Evolutionary conservation across 2,888 invertebrate genomes (phyloP).

Genomic region (Cataglyphis albicans): DNA sequence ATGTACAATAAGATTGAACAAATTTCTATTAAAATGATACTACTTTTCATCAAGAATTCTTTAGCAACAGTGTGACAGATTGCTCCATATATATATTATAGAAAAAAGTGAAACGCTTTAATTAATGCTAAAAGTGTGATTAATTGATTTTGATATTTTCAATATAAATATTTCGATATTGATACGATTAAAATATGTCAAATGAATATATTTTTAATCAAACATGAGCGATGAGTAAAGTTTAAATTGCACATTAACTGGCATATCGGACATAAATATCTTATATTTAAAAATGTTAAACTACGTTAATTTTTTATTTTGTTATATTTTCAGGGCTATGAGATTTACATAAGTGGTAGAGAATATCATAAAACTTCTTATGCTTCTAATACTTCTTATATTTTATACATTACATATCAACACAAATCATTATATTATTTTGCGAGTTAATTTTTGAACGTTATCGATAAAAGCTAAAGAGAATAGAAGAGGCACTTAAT

Average conservation of each 20-base stretch:
- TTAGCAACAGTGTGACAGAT: neutral
- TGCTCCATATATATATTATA: neutral
- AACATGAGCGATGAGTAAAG: neutral
- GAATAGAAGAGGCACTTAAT: constrained; percentile 75
- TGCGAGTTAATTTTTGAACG: constrained; percentile 58
- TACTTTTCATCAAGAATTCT: too few species aligned
- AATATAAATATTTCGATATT: neutral
- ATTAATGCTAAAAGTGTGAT: neutral
- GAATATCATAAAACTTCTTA: constrained; percentile 54
- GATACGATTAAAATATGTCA: neutral
- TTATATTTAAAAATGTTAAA: constrained; percentile 63
- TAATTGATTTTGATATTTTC: neutral
- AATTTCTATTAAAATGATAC: too few species aligned
- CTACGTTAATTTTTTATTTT: constrained; percentile 61
- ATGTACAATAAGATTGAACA: too few species aligned
- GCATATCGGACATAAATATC: constrained; percentile 65
- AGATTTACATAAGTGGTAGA: neutral
- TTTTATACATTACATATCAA: constrained; percentile 48
- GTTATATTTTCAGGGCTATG: neutral
- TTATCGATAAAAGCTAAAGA: constrained; percentile 76
- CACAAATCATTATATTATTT: constrained; percentile 52
- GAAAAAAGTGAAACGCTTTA: neutral
- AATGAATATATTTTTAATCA: neutral
- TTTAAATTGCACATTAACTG: constrained; percentile 3
- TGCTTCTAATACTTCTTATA: constrained; percentile 46